Evolutionary conservation across 2,797 vertebrate species (phyloP).

Genomic region (Hapalemur alaotrensis): DNA sequence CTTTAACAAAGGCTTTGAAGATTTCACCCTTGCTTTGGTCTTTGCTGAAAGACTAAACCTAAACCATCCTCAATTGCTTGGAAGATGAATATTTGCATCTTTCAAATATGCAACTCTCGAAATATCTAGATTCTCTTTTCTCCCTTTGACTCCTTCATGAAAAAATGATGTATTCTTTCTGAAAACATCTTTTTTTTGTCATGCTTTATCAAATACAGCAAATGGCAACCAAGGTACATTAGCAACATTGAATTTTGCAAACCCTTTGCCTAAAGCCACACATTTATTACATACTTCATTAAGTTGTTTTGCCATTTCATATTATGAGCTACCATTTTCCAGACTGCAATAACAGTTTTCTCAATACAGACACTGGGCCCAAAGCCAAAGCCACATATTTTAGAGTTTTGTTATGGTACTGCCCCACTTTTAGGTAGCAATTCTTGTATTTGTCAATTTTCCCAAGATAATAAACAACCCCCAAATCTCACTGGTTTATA

Average conservation of each 20-base stretch:
- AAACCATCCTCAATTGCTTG: neutral
- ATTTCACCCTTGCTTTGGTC: slow-evolving; percentile 25
- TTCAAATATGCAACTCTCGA: neutral
- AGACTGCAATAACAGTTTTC: neutral
- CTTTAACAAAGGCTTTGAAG: neutral
- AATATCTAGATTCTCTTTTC: neutral
- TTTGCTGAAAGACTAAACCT: neutral
- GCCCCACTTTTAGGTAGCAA: neutral
- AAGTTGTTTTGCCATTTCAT: neutral
- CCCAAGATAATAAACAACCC: neutral
- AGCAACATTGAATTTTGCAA: neutral
- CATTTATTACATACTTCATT: neutral
- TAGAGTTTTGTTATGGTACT: neutral
- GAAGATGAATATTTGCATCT: neutral
- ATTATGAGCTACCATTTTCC: neutral
- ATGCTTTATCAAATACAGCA: neutral
- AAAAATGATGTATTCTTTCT: neutral
- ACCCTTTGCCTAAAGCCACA: neutral
- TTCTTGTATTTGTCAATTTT: neutral
- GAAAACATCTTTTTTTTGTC: neutral
- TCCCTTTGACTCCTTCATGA: neutral
- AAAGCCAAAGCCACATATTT: neutral
- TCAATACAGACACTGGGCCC: neutral
- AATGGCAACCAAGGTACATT: neutral
- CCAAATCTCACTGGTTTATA: neutral